Evolutionary conservation across 1,140 invertebrate genomes (phyloP).

Genomic region (Platorchestia sp.): DNA sequence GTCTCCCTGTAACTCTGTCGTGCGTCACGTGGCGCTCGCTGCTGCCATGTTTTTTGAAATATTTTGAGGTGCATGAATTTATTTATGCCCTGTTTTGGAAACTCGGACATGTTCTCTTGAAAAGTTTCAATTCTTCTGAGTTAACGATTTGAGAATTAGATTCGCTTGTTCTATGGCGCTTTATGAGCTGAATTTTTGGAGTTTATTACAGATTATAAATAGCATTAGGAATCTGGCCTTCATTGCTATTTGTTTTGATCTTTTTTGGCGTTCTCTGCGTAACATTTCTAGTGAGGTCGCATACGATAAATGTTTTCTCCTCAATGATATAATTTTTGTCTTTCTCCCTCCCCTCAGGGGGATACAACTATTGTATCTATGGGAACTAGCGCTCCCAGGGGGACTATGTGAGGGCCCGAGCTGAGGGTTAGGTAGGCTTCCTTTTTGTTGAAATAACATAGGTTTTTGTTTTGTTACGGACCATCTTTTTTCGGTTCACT

Average conservation of each 20-base stretch:
- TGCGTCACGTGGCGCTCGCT: background rate
- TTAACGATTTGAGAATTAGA: background rate
- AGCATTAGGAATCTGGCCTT: background rate
- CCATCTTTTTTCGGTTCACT: too few species aligned
- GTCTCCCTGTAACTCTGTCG: background rate
- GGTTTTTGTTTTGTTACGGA: too few species aligned
- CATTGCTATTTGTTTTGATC: background rate
- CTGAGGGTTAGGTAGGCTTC: too few species aligned
- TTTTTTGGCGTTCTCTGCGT: background rate
- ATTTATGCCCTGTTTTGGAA: background rate
- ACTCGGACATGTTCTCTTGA: background rate
- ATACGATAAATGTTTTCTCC: background rate
- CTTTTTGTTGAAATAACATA: too few species aligned
- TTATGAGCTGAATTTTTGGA: background rate
- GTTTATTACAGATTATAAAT: background rate
- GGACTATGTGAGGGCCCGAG: too few species aligned
- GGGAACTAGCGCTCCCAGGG: too few species aligned
- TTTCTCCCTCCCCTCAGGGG: too few species aligned
- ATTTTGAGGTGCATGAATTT: background rate
- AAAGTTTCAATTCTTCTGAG: background rate
- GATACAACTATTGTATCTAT: too few species aligned
- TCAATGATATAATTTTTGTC: too few species aligned
- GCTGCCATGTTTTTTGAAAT: background rate
- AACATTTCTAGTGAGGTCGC: background rate
- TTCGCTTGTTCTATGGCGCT: background rate